Evolutionary conservation across 2,888 invertebrate species (phyloP).

Genomic region (Seira sanloemensis): DNA sequence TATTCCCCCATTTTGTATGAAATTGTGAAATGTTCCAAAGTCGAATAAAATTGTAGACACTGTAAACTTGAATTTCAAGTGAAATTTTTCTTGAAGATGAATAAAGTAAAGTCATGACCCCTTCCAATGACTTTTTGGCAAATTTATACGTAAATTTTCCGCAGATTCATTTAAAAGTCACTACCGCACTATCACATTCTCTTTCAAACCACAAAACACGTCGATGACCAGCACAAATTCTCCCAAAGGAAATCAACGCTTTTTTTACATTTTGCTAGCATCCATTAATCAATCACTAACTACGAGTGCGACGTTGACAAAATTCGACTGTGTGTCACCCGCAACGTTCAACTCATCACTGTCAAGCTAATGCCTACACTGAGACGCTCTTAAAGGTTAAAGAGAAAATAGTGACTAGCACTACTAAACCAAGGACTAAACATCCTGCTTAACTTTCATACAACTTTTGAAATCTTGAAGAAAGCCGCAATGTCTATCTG

Average conservation of each 20-base stretch:
- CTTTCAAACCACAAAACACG: neutral
- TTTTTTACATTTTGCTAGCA: too few species aligned
- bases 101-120: too few species aligned
- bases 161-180: neutral
- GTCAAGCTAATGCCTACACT: neutral
- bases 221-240: neutral
- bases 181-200: neutral
- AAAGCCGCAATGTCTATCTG: conserved; percentile 24
- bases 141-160: too few species aligned
- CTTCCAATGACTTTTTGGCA: too few species aligned
- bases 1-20: neutral
- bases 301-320: too few species aligned
- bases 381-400: conserved; percentile 29
- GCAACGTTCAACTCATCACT: neutral
- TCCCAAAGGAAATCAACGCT: too few species aligned
- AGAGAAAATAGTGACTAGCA: conserved; percentile 38
- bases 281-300: neutral
- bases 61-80: too few species aligned
- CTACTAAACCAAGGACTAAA: too few species aligned
- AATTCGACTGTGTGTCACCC: neutral
- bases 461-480: conserved; percentile 19
- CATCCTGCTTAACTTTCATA: conserved; percentile 30
- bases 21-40: too few species aligned
- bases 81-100: too few species aligned
- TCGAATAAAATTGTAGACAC: too few species aligned